Conservation (phyloP, 2,797 vertebrate species). For the Jordanella pulchra region DNA sequence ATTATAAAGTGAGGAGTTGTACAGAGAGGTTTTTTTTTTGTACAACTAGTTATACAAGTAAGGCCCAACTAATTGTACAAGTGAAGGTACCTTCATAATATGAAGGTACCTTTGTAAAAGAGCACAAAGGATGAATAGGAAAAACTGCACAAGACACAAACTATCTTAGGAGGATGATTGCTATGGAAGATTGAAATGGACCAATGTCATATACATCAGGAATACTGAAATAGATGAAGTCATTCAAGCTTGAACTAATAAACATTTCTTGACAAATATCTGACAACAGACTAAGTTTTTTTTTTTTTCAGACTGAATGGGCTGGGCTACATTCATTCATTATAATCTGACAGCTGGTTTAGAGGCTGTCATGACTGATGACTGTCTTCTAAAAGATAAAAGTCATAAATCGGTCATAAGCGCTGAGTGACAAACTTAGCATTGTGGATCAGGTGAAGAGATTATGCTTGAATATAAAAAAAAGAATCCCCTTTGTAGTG, state of each 20-base stretch:
- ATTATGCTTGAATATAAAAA: background rate
- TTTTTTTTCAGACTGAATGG: background rate
- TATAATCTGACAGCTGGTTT: slow-evolving; percentile 31
- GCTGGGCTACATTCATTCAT: slow-evolving; percentile 10
- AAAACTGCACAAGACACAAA: background rate
- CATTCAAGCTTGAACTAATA: background rate
- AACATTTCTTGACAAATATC: slow-evolving; percentile 9
- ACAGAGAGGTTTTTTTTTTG: too few relatives aligned
- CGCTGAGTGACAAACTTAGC: background rate
- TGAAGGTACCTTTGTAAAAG: too few relatives aligned
- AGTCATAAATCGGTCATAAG: slow-evolving; percentile 21
- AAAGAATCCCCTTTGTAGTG: background rate
- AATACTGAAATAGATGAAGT: background rate
- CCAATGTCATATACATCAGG: background rate
- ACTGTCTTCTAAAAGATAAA: slow-evolving; percentile 17
- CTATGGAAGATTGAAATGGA: background rate
- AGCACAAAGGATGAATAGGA: background rate
- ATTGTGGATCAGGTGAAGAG: background rate
- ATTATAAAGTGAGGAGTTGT: too few relatives aligned
- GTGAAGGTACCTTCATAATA: too few relatives aligned
- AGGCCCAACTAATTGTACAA: too few relatives aligned
- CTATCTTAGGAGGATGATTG: background rate
- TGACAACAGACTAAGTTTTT: slow-evolving; percentile 7
- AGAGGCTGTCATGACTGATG: slow-evolving; percentile 34
- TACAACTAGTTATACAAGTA: too few relatives aligned